phyloP scores from a whole-genome alignment of 2,113 vertebrate species.

The Kryptolebias marmoratus region DNA sequence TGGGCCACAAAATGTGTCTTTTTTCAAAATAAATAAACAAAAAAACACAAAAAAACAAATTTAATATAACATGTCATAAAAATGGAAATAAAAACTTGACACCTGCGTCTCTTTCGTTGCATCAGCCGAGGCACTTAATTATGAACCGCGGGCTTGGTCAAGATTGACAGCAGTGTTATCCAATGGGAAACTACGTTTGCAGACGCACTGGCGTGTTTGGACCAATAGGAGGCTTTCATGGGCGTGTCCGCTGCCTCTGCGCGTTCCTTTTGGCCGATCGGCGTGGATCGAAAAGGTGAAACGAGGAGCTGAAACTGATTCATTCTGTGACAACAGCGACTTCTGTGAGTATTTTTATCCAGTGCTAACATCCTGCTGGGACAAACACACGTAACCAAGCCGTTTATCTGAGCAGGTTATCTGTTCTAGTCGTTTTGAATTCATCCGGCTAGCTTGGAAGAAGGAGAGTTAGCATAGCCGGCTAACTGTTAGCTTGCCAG shows the following conservation, averaged over 20 bases:
- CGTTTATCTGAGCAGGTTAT: not conserved
- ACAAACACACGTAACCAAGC: not conserved
- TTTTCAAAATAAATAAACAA: too few species aligned
- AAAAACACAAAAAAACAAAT: too few species aligned
- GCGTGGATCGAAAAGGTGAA: slow-evolving; percentile 57
- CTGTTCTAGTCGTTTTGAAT: not conserved
- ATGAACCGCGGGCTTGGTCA: slow-evolving; percentile 28
- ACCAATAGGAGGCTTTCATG: slow-evolving; percentile 57
- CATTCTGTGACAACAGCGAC: slow-evolving; percentile 36
- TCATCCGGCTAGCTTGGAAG: too few species aligned
- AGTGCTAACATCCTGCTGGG: rapidly evolving
- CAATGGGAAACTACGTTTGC: slow-evolving; percentile 48
- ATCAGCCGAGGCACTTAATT: slow-evolving; percentile 72
- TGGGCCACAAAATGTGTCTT: too few species aligned
- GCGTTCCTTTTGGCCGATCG: slow-evolving; percentile 43
- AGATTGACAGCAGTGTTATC: slow-evolving; percentile 55
- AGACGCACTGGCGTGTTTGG: rapidly evolving
- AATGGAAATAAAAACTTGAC: not conserved
- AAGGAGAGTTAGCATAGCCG: not conserved
- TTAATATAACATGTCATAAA: not conserved
- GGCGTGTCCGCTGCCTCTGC: slow-evolving; percentile 1
- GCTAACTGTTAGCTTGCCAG: slow-evolving; percentile 56
- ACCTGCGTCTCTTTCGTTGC: slow-evolving; percentile 68
- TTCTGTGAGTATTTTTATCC: slow-evolving; percentile 66
- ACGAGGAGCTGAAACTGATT: slow-evolving; percentile 33